These are phyloP conservation scores for Erebia ligea DNA, from an alignment of 2,888 invertebrate species.

Conservation along the genomic window DNA sequence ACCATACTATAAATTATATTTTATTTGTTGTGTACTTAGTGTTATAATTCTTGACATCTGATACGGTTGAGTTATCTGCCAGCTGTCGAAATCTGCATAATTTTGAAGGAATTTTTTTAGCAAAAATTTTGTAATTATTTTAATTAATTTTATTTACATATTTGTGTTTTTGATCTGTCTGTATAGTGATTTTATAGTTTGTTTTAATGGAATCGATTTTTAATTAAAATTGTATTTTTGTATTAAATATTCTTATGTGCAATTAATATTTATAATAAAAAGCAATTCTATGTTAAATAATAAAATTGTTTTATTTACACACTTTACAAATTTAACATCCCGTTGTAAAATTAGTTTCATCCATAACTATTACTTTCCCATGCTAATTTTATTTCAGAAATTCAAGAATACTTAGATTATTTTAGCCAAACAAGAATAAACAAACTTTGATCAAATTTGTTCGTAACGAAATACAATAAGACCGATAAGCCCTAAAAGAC, in stretches of 20 bases:
- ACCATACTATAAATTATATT: background rate
- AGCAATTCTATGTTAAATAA: constrained; percentile 66
- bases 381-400: no score
- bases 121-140: constrained; percentile 41
- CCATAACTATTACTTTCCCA: no score
- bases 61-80: constrained; percentile 47
- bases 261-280: constrained; percentile 81
- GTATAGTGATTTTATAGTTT: constrained; percentile 69
- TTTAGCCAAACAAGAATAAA: background rate
- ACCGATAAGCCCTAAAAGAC: constrained; percentile 16
- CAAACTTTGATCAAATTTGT: constrained; percentile 9
- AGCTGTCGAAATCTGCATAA: constrained; percentile 43
- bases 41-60: constrained; percentile 65
- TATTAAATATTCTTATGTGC: constrained; percentile 80
- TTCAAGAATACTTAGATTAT: no score
- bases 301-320: constrained; percentile 35
- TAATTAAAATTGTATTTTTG: constrained; percentile 82
- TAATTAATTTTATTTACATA: constrained; percentile 31
- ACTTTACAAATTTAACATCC: background rate
- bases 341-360: no score
- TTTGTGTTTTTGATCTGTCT: constrained; percentile 46
- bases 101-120: constrained; percentile 42
- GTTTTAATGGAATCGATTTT: constrained; percentile 75
- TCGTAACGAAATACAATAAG: background rate
- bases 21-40: constrained; percentile 36